Evolutionary conservation across 2,113 vertebrate species (phyloP).

Genomic region (Aldabrachelys gigantea): DNA sequence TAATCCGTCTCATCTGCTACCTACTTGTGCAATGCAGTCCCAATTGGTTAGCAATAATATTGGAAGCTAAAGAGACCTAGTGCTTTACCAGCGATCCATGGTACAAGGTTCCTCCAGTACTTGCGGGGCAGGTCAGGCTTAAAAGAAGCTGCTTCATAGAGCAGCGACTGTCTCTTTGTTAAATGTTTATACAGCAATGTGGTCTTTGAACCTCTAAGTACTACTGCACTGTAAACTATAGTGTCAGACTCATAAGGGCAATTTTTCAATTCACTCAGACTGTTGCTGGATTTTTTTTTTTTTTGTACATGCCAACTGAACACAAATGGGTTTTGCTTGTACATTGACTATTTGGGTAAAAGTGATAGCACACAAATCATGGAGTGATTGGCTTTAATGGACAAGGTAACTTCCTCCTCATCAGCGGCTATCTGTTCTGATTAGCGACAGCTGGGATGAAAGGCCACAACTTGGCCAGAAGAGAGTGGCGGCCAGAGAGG

Average conservation of each 20-base stretch:
- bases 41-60: neutral
- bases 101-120: neutral
- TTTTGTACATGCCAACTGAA: neutral
- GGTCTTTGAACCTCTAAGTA: neutral
- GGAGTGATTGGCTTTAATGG: neutral
- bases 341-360: accelerated
- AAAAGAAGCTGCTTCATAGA: neutral
- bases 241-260: neutral
- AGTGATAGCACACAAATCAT: neutral
- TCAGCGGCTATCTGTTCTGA: neutral
- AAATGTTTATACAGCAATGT: neutral
- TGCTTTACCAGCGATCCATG: neutral
- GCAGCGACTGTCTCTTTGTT: neutral
- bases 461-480: neutral
- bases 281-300: neutral
- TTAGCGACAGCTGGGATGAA: neutral
- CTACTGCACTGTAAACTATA: neutral
- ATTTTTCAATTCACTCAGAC: neutral
- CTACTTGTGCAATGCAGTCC: neutral
- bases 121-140: neutral
- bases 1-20: neutral
- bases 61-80: neutral
- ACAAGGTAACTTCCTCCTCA: neutral
- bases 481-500: neutral
- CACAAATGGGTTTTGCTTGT: neutral